Evolutionary conservation across 2,888 invertebrate genomes (phyloP), one percentile per base, ranked within the genome.

Genomic region (Minunthozetes semirufus): DNA sequence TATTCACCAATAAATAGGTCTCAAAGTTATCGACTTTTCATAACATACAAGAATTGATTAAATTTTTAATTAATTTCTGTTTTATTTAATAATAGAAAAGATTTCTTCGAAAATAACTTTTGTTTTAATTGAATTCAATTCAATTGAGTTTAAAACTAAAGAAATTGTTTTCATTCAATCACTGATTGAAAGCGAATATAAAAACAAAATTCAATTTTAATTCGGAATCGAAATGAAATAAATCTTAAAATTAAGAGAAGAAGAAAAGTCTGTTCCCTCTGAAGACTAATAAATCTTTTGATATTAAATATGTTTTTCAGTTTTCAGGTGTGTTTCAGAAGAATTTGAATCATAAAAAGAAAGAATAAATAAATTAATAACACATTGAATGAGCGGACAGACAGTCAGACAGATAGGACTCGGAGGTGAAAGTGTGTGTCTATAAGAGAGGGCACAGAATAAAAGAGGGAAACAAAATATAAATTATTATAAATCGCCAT

Each of bases 401-500:
- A 50, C n/a, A 48, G 48, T 17, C 15, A 19, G 17, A 50, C 50
- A n/a, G 50, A 50, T 19, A 50, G 19, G 50, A 42, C 42, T 42
- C 42, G 42, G 42, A 50, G 19, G 50, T 50, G 50, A 50, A 50
- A 50, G n/a, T n/a, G 19, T 50, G n/a, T 50, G 8, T n/a, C n/a
- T 15, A 17, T 17, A 50, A 50, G 17, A 59, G 19, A 19, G 17
- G 27, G 13, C 6, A 59, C 19, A 53, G 19, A 8, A 53, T n/a
- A 22, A n/a, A 6, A 53, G n/a, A 53, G 13, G 19, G 19, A 56
- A 19, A 22, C 4, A 59, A 25, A 59, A 59, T 25, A 59, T 59
- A 59, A 59, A 59, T 59, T 59, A 59, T 59, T 59, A 59, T 59
- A 59, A 59, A 59, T 59, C 59, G 59, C 25, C 59, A 59, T 59